Base-by-base conservation (phyloP, 2,797 vertebrate genomes). In the Danio aesculapii region DNA sequence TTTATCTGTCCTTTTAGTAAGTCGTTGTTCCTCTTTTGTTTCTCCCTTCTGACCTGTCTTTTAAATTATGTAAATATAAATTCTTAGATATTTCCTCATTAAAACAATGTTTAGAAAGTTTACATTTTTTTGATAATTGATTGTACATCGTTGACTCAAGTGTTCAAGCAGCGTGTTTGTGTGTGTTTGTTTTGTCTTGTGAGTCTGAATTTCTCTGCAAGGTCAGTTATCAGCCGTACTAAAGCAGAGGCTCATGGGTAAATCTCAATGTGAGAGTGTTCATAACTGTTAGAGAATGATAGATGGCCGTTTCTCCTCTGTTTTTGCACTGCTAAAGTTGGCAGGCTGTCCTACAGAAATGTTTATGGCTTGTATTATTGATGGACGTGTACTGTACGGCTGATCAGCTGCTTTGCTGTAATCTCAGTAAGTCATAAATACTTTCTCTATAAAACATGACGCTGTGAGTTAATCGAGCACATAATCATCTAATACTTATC, bases 171-270 rank as follows among this genome's bases (percentile, higher is more conserved):
- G 30, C 30, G 30, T 30, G 30, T 30, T 30, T 30, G 30, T 52
- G 21, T 71, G 49, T 21, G 8, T 63, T 63, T 72, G 19, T 80
- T 63, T 67, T 71, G 53, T 10, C 6, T 19, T 43, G 44, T 5
- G 13, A 6, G 10, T 81, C 64, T 49, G 79, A 5, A 30, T 17
- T 75, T 75, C 62, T 69, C 46, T 53, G 19, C 72, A 76, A 77
- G 75, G 75, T 77, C 63, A 52, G 72, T 61, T 30, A 81, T 21
- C 50, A 61, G 39, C 30, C 30, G 44, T 50, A n/a, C 8, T 49
- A 46, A 11, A 71, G 43, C 39, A 57, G 55, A 64, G 57, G 14
- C 74, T 53, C 66, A 58, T 75, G 66, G 67, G 64, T 16, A 69
- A 69, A 69, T 70, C 21, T 69, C 46, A 78, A 78, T 50, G 64